Conservation (phyloP, 2,888 invertebrate species). For the Acleris cristana region DNA sequence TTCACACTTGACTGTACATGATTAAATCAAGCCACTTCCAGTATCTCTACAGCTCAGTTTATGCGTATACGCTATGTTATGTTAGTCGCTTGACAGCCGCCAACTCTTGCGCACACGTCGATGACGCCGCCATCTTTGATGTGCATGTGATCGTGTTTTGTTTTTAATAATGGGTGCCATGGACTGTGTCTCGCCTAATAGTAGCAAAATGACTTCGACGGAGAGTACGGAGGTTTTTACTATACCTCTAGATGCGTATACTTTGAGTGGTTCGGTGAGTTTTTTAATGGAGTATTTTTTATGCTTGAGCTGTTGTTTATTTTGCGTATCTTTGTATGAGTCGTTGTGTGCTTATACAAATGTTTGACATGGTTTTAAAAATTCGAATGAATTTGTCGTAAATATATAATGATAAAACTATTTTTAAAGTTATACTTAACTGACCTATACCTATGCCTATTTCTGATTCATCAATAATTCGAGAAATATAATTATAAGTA, state of each 20-base stretch:
- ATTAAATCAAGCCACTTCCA: constrained; percentile 16
- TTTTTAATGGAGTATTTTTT: neutral
- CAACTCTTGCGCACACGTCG: neutral
- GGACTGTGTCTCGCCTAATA: constrained; percentile 61
- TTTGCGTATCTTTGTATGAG: neutral
- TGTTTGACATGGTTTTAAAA: too few relatives aligned
- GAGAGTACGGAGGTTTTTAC: constrained; percentile 73
- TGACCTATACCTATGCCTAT: too few relatives aligned
- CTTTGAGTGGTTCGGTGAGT: constrained; percentile 62
- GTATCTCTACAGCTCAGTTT: constrained; percentile 2
- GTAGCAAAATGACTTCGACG: constrained; percentile 57
- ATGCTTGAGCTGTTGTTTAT: neutral
- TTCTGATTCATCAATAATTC: too few relatives aligned
- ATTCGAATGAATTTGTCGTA: too few relatives aligned
- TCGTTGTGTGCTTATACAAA: too few relatives aligned
- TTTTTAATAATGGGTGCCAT: constrained; percentile 59
- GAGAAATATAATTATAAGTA: too few relatives aligned
- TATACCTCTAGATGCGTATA: constrained; percentile 57
- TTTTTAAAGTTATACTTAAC: too few relatives aligned
- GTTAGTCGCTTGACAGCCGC: constrained; percentile 23
- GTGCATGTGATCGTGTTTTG: neutral
- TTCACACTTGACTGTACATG: too few relatives aligned
- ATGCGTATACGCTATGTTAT: constrained; percentile 13
- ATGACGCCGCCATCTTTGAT: neutral
- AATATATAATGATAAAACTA: too few relatives aligned